Base-by-base conservation (phyloP, 1,140 invertebrate species). In the Lineus longissimus region DNA sequence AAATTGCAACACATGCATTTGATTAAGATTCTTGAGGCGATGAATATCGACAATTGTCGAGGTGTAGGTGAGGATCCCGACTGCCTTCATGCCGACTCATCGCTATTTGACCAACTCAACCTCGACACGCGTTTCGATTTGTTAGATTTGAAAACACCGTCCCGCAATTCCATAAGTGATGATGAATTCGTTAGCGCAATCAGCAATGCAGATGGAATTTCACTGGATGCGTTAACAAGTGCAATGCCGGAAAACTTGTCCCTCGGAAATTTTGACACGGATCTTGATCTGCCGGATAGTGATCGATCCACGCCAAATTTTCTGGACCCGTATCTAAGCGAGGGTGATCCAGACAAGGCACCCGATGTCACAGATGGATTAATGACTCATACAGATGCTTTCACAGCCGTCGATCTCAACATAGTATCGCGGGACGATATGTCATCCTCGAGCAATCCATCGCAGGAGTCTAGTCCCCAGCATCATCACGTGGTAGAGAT, bases 11-110 rank as follows among this genome's bases (percentile, higher is more conserved):
- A 96, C 77, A 91, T 94, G 79, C 94, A 93, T 2, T 80, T 97
- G 7, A 93, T 95, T 80, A 96, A 96, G 78, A 89, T 97, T 0
- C 77, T 97, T 36, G 94, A 97, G 76, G 95, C 94, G 75, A 83
- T 97, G 68, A 94, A 94, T n/a, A 92, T 97, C 80, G 90, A 96
- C 67, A 94, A 96, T 78, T 95, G 94, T 77, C 94, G 93, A 75
- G 88, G 91, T 41, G 76, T 80, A 7, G 71, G 79, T 15, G 79
- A 79, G 29, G 90, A 90, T 0, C 4, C 33, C 6, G 79, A 81
- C 36, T 93, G 91, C 79, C 88, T 90, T 0, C 82, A 89, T 17
- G 88, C 89, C 61, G 91, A 93, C 72, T 91, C 90, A 1, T 76
- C 82, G 67, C 69, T 83, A 15, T 82, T 81, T 66, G 75, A 77